A percentile compares a stretch with the other conserved stretches of the same genome.
phyloP scores from a whole-genome alignment of 2,888 invertebrate genomes.

The Papilio gigon region DNA sequence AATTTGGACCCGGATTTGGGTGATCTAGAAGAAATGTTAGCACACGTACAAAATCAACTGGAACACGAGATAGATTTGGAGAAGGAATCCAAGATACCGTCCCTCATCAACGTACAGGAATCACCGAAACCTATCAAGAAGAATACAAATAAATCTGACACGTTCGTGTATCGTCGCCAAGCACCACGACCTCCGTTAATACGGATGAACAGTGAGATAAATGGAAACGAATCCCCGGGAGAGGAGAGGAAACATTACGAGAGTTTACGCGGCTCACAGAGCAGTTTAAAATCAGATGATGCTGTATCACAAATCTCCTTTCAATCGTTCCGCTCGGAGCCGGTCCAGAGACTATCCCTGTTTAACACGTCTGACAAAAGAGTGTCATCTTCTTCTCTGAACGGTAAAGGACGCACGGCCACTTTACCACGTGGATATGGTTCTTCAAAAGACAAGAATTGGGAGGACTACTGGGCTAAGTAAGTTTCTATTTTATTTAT shows the following conservation, averaged over 20 bases:
- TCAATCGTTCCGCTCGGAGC: slow-evolving; percentile 73
- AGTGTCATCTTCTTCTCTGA: slow-evolving; percentile 58
- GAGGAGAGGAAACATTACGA: slow-evolving; percentile 57
- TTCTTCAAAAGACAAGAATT: slow-evolving; percentile 70
- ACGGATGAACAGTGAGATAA: slow-evolving; percentile 54
- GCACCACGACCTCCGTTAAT: slow-evolving; percentile 58
- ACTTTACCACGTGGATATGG: slow-evolving; percentile 75
- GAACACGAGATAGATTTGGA: slow-evolving; percentile 76
- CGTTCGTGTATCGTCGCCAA: slow-evolving; percentile 59
- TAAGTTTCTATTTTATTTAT: slow-evolving; percentile 56
- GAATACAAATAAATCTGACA: slow-evolving; percentile 60
- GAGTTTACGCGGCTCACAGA: slow-evolving; percentile 65
- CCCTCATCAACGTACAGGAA: slow-evolving; percentile 66
- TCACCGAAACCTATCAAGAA: slow-evolving; percentile 69
- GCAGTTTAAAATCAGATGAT: slow-evolving; percentile 67
- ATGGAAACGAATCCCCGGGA: slow-evolving; percentile 52
- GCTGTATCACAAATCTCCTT: slow-evolving; percentile 65
- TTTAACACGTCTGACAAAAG: slow-evolving; percentile 69
- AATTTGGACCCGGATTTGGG: slow-evolving; percentile 74
- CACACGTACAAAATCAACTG: slow-evolving; percentile 74
- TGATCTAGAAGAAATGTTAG: slow-evolving; percentile 78
- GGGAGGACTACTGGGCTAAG: slow-evolving; percentile 80
- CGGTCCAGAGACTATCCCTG: slow-evolving; percentile 63
- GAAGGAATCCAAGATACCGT: slow-evolving; percentile 69
- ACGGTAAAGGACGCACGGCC: slow-evolving; percentile 67